These are phyloP conservation scores for Aphrocallistes beatrix DNA, from an alignment of 37 sponge, comb jelly and placozoan genomes.

Conservation along the genomic window DNA sequence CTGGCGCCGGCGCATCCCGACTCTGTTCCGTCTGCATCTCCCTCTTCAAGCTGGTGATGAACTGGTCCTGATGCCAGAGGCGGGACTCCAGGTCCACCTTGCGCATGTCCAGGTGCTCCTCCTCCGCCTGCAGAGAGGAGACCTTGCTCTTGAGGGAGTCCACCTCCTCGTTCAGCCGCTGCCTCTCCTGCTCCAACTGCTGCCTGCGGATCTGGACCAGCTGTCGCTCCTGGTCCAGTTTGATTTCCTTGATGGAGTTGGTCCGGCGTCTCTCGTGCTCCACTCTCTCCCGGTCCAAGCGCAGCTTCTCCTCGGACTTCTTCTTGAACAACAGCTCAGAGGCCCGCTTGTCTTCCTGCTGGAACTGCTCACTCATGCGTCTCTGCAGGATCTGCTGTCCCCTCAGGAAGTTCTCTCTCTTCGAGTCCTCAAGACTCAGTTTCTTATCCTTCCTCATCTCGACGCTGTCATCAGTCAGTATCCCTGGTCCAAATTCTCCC, in stretches of 20 bases:
- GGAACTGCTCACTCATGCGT: slow-evolving; percentile 36
- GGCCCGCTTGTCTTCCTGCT: slow-evolving; percentile 29
- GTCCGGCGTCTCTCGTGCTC: not conserved
- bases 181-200: not conserved
- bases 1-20: not conserved
- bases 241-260: not conserved
- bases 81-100: slow-evolving; percentile 16
- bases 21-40: not conserved
- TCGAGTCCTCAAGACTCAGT: slow-evolving; percentile 55
- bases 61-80: not conserved
- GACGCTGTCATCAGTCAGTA: not conserved
- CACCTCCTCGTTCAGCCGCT: not conserved
- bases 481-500: not conserved
- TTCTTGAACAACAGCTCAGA: not conserved
- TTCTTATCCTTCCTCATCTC: not conserved
- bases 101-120: not conserved
- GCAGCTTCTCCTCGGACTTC: slow-evolving; percentile 5
- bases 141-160: slow-evolving; percentile 8
- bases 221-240: not conserved
- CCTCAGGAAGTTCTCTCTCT: slow-evolving; percentile 56
- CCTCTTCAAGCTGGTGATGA: not conserved
- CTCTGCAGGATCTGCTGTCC: slow-evolving; percentile 58
- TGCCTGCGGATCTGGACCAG: not conserved
- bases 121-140: not conserved
- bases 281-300: not conserved